Base-by-base conservation (phyloP, 2,113 vertebrate species). In the Caloenas nicobarica region DNA sequence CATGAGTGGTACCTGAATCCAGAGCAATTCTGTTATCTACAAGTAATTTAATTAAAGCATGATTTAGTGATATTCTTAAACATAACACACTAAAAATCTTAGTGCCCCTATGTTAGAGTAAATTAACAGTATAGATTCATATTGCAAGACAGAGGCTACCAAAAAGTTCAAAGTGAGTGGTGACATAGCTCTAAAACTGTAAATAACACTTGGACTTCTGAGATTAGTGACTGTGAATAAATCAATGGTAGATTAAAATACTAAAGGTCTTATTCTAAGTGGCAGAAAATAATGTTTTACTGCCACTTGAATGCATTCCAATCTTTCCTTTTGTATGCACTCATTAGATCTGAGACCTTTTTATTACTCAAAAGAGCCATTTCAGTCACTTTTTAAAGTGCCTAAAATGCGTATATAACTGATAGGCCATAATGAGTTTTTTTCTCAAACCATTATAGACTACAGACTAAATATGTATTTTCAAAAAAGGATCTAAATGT, bases 371-470 rank as follows among this genome's bases (percentile, higher is more conserved):
- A 78, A 96, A 90, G 14, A 91, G 16, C 3, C 21, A 80, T 86
- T 95, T 94, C 22, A 93, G 40, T 84, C 85, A 91, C 79, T 95
- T 95, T 71, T 50, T 65, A 68, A 86, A 90, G 60, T 44, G 23
- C 17, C 50, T 92, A 76, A 96, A 86, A 94, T 66, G 25, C 61
- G 42, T 85, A 81, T 89, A 88, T 65, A 87, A 91, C 42, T 92
- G 44, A 95, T 53, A 88, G 23, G 89, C 44, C 14, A 73, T 29
- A 87, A 62, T 74, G 53, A 95, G 28, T 69, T 80, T 65, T 80
- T 92, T 50, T 3, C 57, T 77, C 53, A 95, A 96, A 87, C 16
- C 16, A 83, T 44, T 73, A 61, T 3, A 31, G 10, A 38, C 50
- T 89, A 24, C 25, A 85, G 21, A 91, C 40, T 91, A 97, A 94